These are phyloP conservation scores for Phyllostomus discolor DNA, from an alignment of 2,113 vertebrate genomes.

Conservation along the genomic window DNA sequence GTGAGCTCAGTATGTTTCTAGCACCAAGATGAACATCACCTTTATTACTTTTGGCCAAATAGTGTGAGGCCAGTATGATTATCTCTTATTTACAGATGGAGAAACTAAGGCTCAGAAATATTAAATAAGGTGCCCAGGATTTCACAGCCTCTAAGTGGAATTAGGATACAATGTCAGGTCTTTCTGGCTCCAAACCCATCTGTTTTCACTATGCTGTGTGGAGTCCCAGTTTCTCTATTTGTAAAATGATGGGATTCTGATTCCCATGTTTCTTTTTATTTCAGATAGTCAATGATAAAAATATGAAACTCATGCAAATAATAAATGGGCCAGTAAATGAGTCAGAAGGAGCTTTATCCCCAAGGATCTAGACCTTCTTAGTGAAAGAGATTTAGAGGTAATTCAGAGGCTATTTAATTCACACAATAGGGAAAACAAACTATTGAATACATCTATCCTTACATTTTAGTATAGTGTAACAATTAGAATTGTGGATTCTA, in stretches of 20 bases:
- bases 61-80: background rate
- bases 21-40: background rate
- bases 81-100: background rate
- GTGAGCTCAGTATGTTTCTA: background rate
- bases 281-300: background rate
- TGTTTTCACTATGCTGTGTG: background rate
- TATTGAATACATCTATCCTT: background rate
- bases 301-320: background rate
- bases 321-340: background rate
- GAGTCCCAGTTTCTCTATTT: background rate
- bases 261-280: background rate
- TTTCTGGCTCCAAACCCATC: background rate
- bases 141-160: background rate
- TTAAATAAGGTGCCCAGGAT: background rate
- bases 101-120: background rate
- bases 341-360: background rate
- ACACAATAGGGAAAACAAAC: background rate
- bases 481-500: background rate
- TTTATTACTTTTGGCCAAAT: background rate
- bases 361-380: background rate
- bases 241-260: background rate
- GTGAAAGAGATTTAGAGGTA: background rate
- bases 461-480: background rate
- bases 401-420: background rate
- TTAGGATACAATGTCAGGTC: background rate